Evolutionary conservation across 2,888 invertebrate species (phyloP).

Genomic region (Atherix ibis): DNA sequence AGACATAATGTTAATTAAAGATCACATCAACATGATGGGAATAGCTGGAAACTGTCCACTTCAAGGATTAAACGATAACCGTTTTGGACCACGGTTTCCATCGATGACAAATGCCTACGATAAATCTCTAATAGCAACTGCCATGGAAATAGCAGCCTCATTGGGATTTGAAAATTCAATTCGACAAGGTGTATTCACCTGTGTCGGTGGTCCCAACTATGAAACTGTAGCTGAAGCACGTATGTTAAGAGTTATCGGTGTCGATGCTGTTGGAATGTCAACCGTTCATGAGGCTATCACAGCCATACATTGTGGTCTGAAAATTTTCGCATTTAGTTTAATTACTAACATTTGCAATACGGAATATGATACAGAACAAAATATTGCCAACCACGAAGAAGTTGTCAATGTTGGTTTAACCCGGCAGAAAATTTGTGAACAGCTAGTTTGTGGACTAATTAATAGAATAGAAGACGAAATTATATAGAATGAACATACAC

Average conservation of each 20-base stretch:
- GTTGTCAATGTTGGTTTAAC: slow-evolving; percentile 65
- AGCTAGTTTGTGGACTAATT: slow-evolving; percentile 48
- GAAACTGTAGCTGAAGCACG: slow-evolving; percentile 89
- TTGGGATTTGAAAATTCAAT: slow-evolving; percentile 55
- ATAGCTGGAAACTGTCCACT: slow-evolving; percentile 90
- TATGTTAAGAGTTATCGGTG: slow-evolving; percentile 66
- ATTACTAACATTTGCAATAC: slow-evolving; percentile 83
- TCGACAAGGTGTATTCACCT: slow-evolving; percentile 85
- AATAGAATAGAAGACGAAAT: slow-evolving; percentile 20
- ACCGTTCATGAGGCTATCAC: slow-evolving; percentile 71
- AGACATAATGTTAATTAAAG: slow-evolving; percentile 93
- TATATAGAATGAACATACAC: no score
- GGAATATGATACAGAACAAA: slow-evolving; percentile 54
- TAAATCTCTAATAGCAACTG: slow-evolving; percentile 49
- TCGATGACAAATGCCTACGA: slow-evolving; percentile 86
- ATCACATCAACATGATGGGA: slow-evolving; percentile 95
- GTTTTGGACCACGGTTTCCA: slow-evolving; percentile 89
- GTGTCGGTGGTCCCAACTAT: slow-evolving; percentile 87
- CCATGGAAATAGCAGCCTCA: slow-evolving; percentile 52
- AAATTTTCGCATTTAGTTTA: slow-evolving; percentile 81
- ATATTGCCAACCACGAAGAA: slow-evolving; percentile 74
- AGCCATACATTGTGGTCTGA: slow-evolving; percentile 82
- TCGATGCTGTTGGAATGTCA: slow-evolving; percentile 75
- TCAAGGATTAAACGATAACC: slow-evolving; percentile 81
- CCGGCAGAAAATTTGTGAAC: slow-evolving; percentile 48